Evolutionary conservation across 2,113 vertebrate genomes (phyloP), one percentile per base, ranked within the genome.

Genomic region (Syrrhaptes paradoxus): DNA sequence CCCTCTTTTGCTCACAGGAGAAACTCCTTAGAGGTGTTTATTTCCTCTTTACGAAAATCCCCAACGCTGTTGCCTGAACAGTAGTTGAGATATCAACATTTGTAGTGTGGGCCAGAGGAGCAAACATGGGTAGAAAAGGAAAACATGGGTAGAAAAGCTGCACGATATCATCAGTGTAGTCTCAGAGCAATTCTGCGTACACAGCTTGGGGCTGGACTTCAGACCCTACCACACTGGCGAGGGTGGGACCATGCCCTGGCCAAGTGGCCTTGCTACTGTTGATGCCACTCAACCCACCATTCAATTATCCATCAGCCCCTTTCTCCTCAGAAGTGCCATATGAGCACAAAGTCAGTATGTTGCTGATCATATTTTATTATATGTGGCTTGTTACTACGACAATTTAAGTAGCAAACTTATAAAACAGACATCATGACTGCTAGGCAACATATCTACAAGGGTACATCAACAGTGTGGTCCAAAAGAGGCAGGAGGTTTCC

Each of bases 331-430:
- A 68, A 57, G 62, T 13, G 29, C 38, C 58, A 31, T 2, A 5
- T 10, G 22, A 78, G 49, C 41, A 43, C 48, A 41, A 24, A 0
- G 1, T 16, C 77, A 52, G 10, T 6, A 57, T 1, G 1, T 7
- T 21, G 54, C 24, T 51, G 58, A 45, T 29, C 6, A 2, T 11
- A 11, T 32, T 41, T 54, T 57, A 9, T n/a, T 52, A 9, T 24
- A 9, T 73, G 29, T 43, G 20, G 54, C 28, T 82, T 28, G 8
- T 58, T 51, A 28, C 22, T 21, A 22, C 1, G 34, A 32, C 14
- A 59, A 41, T 67, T 73, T 77, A 61, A 70, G 32, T 11, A 72
- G 32, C 4, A 17, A 80, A 88, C 31, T 52, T 57, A 41, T 2
- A 36, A 78, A 72, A 6, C 15, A 83, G 87, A 45, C 29, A 66